Evolutionary conservation across 2,797 vertebrate species (phyloP).

Genomic region (Notolepis coatsorum): DNA sequence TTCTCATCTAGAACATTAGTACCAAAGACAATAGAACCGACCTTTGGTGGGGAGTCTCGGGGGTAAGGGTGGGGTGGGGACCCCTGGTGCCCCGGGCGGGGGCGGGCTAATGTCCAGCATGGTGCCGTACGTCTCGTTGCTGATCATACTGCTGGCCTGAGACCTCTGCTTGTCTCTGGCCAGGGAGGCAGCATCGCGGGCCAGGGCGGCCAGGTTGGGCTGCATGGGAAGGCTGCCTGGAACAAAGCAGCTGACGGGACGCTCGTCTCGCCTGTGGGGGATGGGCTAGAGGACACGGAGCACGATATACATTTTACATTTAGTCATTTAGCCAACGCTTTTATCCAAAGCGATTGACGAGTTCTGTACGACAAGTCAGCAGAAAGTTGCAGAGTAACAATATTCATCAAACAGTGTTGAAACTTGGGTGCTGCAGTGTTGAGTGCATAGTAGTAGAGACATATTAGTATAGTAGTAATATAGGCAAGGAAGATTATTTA

Average conservation of each 20-base stretch:
- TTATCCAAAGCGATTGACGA: neutral
- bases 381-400: no score
- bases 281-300: slow-evolving; percentile 82
- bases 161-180: slow-evolving; percentile 88
- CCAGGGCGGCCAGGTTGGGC: slow-evolving; percentile 80
- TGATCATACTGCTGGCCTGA: slow-evolving; percentile 84
- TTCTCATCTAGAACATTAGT: no score
- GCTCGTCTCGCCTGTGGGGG: slow-evolving; percentile 89
- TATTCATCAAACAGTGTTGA: no score
- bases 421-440: no score
- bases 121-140: slow-evolving; percentile 95
- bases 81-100: slow-evolving; percentile 53
- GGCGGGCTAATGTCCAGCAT: slow-evolving; percentile 82
- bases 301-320: neutral
- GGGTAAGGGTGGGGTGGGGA: slow-evolving; percentile 84
- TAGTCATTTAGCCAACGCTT: neutral
- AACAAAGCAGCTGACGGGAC: slow-evolving; percentile 91
- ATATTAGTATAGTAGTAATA: no score
- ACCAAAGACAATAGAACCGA: slow-evolving; percentile 50
- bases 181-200: slow-evolving; percentile 84
- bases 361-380: neutral
- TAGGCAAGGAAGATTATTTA: no score
- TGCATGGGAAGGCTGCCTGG: slow-evolving; percentile 78
- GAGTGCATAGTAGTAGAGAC: accelerated
- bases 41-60: slow-evolving; percentile 84